Percentiles rank a stretch among this genome's conserved stretches.
Evolutionary conservation across 2,888 invertebrate genomes (phyloP).

Genomic region (Matsumyia berberina): DNA sequence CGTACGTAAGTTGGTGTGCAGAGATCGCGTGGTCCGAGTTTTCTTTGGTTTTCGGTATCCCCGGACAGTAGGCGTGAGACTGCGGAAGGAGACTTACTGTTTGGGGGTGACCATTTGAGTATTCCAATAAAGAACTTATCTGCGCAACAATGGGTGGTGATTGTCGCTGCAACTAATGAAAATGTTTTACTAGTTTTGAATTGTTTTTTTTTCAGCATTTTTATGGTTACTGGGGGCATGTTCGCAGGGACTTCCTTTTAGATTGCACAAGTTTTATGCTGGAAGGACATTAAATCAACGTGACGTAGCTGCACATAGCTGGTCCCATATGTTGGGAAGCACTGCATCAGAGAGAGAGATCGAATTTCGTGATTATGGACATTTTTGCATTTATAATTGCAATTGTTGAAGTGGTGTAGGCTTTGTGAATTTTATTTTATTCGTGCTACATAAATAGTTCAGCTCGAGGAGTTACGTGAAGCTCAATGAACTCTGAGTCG

Average conservation of each 20-base stretch:
- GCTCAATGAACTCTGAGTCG: not conserved
- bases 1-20: constrained; percentile 12
- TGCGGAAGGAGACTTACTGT: constrained; percentile 39
- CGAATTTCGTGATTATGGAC: constrained; percentile 36
- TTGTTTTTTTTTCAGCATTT: constrained; percentile 27
- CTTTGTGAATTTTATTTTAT: not conserved
- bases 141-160: constrained; percentile 47
- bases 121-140: constrained; percentile 69
- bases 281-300: constrained; percentile 44
- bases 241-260: not conserved
- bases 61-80: constrained; percentile 38
- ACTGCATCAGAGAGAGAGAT: constrained; percentile 31
- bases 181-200: constrained; percentile 41
- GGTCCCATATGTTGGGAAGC: constrained; percentile 23
- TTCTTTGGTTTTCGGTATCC: constrained; percentile 33
- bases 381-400: constrained; percentile 55
- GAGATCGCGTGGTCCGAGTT: constrained; percentile 48
- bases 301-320: constrained; percentile 41
- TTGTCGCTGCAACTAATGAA: constrained; percentile 61
- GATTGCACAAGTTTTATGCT: constrained; percentile 23
- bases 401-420: not conserved
- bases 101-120: constrained; percentile 60
- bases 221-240: not conserved
- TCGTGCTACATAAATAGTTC: not conserved
- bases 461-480: not conserved